These are phyloP conservation scores for pig (Sus scrofa) DNA, from an alignment of 2,113 vertebrate species.

Conservation along the genomic window T2T-Sscrofa CM000830.6:77140501-77141000, in stretches of 20 bases:
- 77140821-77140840: constrained; percentile 40
- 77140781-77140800: constrained; percentile 42
- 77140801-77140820: not conserved
- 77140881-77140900: constrained; percentile 18
- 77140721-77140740: constrained; percentile 18
- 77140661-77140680: constrained; percentile 10
- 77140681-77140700: not conserved
- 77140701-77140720: not conserved
- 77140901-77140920: constrained; percentile 40
- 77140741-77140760: constrained; percentile 13
- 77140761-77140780: not conserved
- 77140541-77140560: not conserved
- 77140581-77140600: not conserved
- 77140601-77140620: not conserved
- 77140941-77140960: not conserved
- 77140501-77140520: not conserved
- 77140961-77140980: constrained; percentile 39
- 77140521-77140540: not conserved
- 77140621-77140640: not conserved
- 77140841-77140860: constrained; percentile 39
- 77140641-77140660: not conserved
- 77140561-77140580: not conserved
- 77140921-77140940: not conserved
- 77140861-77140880: not conserved
- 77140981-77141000: constrained; percentile 22